Base-by-base conservation (phyloP, 2,888 invertebrate genomes). In the Stenchaetothrips biformis region DNA sequence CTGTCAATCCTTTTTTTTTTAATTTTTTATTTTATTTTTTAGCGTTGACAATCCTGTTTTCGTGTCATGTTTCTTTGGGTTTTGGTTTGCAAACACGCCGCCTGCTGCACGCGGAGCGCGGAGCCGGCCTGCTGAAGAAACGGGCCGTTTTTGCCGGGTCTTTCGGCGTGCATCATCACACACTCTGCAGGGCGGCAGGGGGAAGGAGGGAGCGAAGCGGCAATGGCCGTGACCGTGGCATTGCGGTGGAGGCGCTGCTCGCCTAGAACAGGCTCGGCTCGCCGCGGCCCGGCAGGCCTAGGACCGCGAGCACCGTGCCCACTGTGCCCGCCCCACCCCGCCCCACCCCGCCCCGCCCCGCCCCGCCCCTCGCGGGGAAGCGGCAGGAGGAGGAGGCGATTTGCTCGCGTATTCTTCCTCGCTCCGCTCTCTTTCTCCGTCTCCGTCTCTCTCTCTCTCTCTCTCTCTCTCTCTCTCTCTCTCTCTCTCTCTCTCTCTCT, bases 161-260 rank as follows among this genome's bases (percentile, higher is more conserved):
- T 37, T 37, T 37, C 37, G 37, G 37, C 37, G 37, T 37, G 37
- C 37, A 37, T 37, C 37, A 59, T 16, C 59, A 7, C 49, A 11
- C 53, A 7, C 53, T 53, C 53, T 59, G 59, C 59, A 59, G 59
- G 18, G 62, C 6, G 62, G 62, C 62, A 7, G 62, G n/a, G n/a
- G n/a, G n/a, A n/a, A n/a, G 62, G 62, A 2, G 18, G 62, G n/a
- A n/a, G 18, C 62, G n/a, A 16, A n/a, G 62, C 7, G 62, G 67
- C 67, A 67, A 67, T 74, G 67, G 67, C 67, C 67, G 11, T 74
- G 67, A 25, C 67, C 21, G 25, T 74, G 67, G 67, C 67, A 74
- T 21, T 74, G 67, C 67, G 67, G 67, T 25, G 7, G 53, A 16
- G 53, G 67, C 67, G 9, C 25, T 21, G 67, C 67, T 67, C 21